phyloP scores from a whole-genome alignment of 2,113 vertebrate genomes.

The Trichomycterus rosablanca region DNA sequence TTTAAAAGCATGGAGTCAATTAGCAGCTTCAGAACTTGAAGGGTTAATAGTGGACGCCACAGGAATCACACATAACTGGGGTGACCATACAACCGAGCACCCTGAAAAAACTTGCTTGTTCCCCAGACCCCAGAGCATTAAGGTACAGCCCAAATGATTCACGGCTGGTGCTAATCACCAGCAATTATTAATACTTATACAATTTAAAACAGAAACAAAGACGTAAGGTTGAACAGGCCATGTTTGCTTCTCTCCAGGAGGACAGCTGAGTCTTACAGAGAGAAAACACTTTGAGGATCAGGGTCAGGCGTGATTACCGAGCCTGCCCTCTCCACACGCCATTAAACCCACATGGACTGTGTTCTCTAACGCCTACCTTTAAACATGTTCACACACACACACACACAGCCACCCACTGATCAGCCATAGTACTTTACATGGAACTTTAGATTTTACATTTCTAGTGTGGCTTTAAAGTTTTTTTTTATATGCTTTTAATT shows the following conservation, averaged over 20 bases:
- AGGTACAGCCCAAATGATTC: slow-evolving; percentile 35
- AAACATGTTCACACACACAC: not conserved
- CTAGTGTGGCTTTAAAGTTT: too few relatives aligned
- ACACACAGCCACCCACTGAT: not conserved
- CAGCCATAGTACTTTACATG: not conserved
- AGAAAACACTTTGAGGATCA: slow-evolving; percentile 34
- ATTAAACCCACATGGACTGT: slow-evolving; percentile 44
- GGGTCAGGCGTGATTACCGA: slow-evolving; percentile 46
- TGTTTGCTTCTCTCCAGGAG: slow-evolving; percentile 34
- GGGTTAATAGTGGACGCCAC: slow-evolving; percentile 41
- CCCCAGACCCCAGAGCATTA: not conserved
- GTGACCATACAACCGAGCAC: slow-evolving; percentile 13
- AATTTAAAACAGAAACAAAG: slow-evolving; percentile 43
- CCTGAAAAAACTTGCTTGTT: slow-evolving; percentile 19
- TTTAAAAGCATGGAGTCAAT: slow-evolving; percentile 27
- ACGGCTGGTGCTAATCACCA: slow-evolving; percentile 39
- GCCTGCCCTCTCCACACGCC: slow-evolving; percentile 21
- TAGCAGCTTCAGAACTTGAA: slow-evolving; percentile 27
- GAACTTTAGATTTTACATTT: not conserved
- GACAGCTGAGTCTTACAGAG: slow-evolving; percentile 26
- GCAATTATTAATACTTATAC: slow-evolving; percentile 42
- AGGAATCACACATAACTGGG: slow-evolving; percentile 38
- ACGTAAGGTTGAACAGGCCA: slow-evolving; percentile 26
- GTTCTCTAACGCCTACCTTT: slow-evolving; percentile 19
- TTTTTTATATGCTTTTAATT: too few relatives aligned